Evolutionary conservation across 2,888 invertebrate species (phyloP).

Genomic region (Desoria tigrina): DNA sequence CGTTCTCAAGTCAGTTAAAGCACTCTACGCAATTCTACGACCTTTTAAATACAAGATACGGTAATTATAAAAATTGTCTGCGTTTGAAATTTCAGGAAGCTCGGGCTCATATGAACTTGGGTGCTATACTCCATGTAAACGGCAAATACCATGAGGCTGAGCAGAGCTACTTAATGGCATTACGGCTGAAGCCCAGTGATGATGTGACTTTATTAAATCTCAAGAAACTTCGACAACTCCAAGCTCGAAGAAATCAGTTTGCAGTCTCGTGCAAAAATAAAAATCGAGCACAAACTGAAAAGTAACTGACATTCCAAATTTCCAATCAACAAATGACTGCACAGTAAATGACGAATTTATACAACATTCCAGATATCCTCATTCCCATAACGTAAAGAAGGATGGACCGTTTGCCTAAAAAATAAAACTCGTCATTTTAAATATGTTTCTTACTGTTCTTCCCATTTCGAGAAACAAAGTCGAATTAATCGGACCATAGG

Average conservation of each 20-base stretch:
- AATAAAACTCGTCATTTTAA: too few relatives aligned
- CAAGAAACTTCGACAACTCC: constrained; percentile 68
- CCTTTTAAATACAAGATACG: background rate
- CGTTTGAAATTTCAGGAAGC: constrained; percentile 69
- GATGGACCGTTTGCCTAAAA: too few relatives aligned
- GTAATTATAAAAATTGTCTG: too few relatives aligned
- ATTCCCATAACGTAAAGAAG: too few relatives aligned
- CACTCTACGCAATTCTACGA: background rate
- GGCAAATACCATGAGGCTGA: constrained; percentile 87
- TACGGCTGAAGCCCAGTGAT: constrained; percentile 84
- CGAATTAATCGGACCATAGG: too few relatives aligned
- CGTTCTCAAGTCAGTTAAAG: constrained; percentile 62
- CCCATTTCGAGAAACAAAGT: too few relatives aligned
- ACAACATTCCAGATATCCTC: constrained; percentile 2
- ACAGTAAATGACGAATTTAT: constrained; percentile 2
- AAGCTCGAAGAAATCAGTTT: constrained; percentile 33
- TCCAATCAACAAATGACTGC: background rate
- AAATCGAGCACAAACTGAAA: constrained; percentile 3
- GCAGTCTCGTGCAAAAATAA: constrained; percentile 12
- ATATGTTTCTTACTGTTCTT: too few relatives aligned
- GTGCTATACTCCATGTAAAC: constrained; percentile 90
- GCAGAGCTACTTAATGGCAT: constrained; percentile 78
- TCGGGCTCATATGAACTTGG: constrained; percentile 88
- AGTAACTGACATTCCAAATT: background rate
- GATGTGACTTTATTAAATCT: constrained; percentile 85